phyloP scores from a whole-genome alignment of 2,113 vertebrate species.

The Tenebrosternarchus preto region DNA sequence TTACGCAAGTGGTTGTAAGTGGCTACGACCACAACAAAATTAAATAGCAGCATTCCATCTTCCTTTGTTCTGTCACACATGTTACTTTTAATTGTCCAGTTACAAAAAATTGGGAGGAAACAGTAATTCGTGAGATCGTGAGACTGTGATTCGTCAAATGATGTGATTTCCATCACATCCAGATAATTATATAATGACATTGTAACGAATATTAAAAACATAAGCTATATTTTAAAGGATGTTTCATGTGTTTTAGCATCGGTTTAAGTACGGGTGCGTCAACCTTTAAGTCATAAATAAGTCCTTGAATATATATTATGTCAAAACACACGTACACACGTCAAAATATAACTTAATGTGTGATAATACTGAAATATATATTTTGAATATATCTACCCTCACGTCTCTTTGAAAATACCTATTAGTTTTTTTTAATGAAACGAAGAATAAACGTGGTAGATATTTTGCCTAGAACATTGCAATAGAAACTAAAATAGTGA shows the following conservation, averaged over 20 bases:
- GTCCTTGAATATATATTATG: constrained; percentile 1
- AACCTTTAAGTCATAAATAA: constrained; percentile 5
- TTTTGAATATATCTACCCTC: background rate
- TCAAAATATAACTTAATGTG: constrained; percentile 37
- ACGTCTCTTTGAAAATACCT: constrained; percentile 1
- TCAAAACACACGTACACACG: constrained; percentile 43
- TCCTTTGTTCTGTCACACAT: constrained; percentile 47
- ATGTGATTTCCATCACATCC: constrained; percentile 13
- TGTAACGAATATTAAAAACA: constrained; percentile 23
- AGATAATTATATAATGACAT: constrained; percentile 9
- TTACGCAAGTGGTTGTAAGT: constrained; percentile 37
- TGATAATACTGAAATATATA: constrained; percentile 50
- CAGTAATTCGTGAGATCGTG: constrained; percentile 36
- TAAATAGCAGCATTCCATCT: constrained; percentile 69
- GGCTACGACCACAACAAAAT: constrained; percentile 65
- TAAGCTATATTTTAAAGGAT: background rate
- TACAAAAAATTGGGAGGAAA: constrained; percentile 55
- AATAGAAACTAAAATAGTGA: too few species aligned
- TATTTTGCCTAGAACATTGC: too few species aligned
- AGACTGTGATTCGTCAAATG: background rate
- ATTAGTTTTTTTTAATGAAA: background rate
- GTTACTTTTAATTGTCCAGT: constrained; percentile 27
- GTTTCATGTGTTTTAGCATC: constrained; percentile 1
- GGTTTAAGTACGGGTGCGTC: background rate
- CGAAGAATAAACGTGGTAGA: constrained; percentile 1